Base-by-base conservation (phyloP, 2,888 invertebrate genomes). In the Busseola fusca region DNA sequence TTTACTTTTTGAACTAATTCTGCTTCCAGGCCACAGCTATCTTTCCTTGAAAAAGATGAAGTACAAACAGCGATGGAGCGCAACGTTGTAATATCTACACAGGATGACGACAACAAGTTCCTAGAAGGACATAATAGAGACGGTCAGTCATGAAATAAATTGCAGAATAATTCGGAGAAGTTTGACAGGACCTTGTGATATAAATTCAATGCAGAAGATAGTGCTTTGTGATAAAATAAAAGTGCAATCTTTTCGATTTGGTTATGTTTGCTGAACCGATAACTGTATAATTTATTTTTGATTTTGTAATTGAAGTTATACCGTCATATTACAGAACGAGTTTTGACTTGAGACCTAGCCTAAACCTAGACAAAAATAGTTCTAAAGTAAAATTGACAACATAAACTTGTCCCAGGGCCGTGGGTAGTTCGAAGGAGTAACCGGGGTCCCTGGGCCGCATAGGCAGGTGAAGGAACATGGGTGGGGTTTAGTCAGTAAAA, bases 21-120 rank as follows among this genome's bases (percentile, higher is more conserved):
- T 52, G 67, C 45, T 85, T 82, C 6, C 67, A 92, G 93, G 92
- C 86, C 89, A 3, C 74, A 86, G 72, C 83, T 72, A 10, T 70
- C 86, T 3, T 86, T 71, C 54, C 82, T 82, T 48, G 82, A 85
- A 66, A 82, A 76, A 3, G 86, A 86, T 42, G 82, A 86, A 52
- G 76, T 86, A 52, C 81, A 78, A 42, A 79, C 79, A 0, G 74
- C 90, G 0, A 77, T 78, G 2, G 81, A 80, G 9, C 86, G 91
- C 12, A 79, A 88, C 7, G 87, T 88, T 48, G 83, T 87, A 0
- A 87, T 92, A 81, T 91, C 92, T 4, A 81, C 90, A 48, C 86
- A 91, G 16, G 91, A 92, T 62, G 90, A 92, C 37, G 92, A 93
- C 45, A 89, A 83, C 57, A 87, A 86, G 34, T 92, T 88, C 57